Percentiles rank a stretch among this genome's conserved stretches.
Evolutionary conservation across 2,888 invertebrate genomes (phyloP).

Genomic region (Agrenia bidenticulata): DNA sequence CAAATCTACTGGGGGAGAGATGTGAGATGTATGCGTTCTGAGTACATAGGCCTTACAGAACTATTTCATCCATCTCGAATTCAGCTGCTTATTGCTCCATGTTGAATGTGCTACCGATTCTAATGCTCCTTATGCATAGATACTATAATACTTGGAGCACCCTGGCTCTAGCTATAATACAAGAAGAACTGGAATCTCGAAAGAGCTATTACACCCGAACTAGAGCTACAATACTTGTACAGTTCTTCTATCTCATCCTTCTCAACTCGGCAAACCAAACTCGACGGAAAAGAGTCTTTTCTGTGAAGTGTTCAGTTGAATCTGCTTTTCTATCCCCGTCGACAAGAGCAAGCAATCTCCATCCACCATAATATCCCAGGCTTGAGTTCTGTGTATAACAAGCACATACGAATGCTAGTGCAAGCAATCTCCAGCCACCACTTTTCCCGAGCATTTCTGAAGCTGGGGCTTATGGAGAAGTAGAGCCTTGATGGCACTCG

Average conservation of each 20-base stretch:
- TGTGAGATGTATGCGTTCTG: background rate
- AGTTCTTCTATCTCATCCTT: conserved; percentile 12
- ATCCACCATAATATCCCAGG: conserved; percentile 3
- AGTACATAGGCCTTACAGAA: background rate
- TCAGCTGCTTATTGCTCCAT: background rate
- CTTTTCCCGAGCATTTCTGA: background rate
- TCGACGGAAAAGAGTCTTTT: conserved; percentile 25
- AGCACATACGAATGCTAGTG: background rate
- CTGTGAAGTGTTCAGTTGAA: conserved; percentile 27
- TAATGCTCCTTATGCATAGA: too few species aligned
- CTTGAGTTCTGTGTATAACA: background rate
- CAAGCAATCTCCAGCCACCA: conserved; percentile 20
- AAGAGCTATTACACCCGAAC: background rate
- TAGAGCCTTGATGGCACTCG: too few species aligned
- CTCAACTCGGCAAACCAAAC: conserved; percentile 22
- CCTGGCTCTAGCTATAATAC: too few species aligned
- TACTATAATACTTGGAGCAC: too few species aligned
- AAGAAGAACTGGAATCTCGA: too few species aligned
- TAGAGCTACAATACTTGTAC: background rate
- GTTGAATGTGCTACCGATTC: background rate
- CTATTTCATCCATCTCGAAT: background rate
- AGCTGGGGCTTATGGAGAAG: background rate
- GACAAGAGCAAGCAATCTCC: conserved; percentile 25
- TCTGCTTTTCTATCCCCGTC: conserved; percentile 27
- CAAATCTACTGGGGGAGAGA: background rate